phyloP scores from a whole-genome alignment of 2,888 invertebrate species.

The Congeria kusceri region DNA sequence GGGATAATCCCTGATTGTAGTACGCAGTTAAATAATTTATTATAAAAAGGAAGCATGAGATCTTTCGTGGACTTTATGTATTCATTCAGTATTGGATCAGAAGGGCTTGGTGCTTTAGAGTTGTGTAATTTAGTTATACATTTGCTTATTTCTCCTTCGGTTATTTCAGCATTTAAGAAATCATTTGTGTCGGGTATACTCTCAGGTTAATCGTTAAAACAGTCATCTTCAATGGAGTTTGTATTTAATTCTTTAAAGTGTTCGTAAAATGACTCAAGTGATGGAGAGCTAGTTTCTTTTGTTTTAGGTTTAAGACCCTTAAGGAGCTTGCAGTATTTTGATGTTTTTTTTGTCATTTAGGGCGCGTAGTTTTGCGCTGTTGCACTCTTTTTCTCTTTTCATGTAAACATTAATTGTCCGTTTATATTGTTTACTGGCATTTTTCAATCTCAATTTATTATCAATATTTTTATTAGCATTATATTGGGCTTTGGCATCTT shows the following conservation, averaged over 20 bases:
- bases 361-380: conserved; percentile 16
- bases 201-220: background rate
- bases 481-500: conserved; percentile 12
- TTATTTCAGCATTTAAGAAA: background rate
- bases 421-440: too few relatives aligned
- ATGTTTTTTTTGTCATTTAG: conserved; percentile 14
- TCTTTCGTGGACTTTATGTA: conserved; percentile 14
- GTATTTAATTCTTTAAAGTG: conserved; percentile 20
- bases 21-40: too few relatives aligned
- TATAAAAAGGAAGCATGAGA: too few relatives aligned
- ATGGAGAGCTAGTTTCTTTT: conserved; percentile 5
- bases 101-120: background rate
- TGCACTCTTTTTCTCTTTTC: background rate
- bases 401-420: conserved; percentile 14
- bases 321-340: conserved; percentile 27
- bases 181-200: background rate
- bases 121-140: background rate
- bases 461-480: background rate
- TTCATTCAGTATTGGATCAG: conserved; percentile 9
- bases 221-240: background rate
- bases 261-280: conserved; percentile 16
- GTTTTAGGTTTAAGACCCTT: conserved; percentile 20
- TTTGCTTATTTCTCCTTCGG: too few relatives aligned
- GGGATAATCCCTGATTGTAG: too few relatives aligned
- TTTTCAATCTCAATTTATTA: background rate